phyloP scores from a whole-genome alignment of 2,797 vertebrate genomes.

The Saxicola maurus region DNA sequence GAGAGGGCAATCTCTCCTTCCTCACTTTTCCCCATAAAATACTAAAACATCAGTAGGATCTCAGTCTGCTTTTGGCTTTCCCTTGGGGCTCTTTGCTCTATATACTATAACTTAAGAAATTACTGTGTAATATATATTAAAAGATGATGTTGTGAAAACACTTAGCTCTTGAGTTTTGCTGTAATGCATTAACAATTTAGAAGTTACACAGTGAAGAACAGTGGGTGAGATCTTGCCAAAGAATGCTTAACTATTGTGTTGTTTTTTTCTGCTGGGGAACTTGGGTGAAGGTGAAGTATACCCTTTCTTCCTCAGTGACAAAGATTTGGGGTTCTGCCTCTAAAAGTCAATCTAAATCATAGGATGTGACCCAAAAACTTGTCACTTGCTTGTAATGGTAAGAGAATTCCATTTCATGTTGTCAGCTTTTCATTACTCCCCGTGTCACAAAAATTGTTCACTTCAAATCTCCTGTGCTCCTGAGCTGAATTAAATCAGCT shows the following conservation, averaged over 20 bases:
- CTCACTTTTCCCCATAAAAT: neutral
- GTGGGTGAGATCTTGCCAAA: neutral
- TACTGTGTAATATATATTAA: neutral
- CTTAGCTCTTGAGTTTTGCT: neutral
- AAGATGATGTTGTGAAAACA: neutral
- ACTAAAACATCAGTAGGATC: neutral
- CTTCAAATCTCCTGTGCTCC: conserved; percentile 9
- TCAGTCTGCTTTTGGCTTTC: neutral
- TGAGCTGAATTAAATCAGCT: neutral
- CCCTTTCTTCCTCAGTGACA: neutral
- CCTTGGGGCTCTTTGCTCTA: neutral
- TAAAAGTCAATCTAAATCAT: neutral
- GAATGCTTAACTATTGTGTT: neutral
- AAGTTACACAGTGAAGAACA: neutral
- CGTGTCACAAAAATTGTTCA: conserved; percentile 29
- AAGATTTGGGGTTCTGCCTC: neutral
- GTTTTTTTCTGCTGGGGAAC: neutral
- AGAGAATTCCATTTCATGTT: conserved; percentile 10
- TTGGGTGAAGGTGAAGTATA: neutral
- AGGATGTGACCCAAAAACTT: conserved; percentile 20
- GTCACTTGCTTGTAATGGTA: conserved; percentile 12
- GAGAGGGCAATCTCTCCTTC: neutral
- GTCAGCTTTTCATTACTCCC: conserved; percentile 34
- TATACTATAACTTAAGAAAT: neutral
- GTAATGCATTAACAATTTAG: neutral